Evolutionary conservation across 2,888 invertebrate genomes (phyloP).

Genomic region (Baronia brevicornis): DNA sequence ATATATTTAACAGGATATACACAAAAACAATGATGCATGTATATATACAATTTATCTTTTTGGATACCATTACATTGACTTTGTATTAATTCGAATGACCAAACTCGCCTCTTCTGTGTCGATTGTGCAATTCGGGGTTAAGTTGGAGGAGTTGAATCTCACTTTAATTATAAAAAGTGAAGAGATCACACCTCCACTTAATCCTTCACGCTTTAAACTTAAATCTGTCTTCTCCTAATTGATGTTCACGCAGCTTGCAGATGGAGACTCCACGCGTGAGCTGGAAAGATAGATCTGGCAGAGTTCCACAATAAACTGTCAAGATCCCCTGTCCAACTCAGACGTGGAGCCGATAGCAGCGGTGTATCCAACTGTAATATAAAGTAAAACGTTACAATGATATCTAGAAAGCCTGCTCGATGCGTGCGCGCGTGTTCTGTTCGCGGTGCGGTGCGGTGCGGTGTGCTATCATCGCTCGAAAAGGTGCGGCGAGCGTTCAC

Average conservation of each 20-base stretch:
- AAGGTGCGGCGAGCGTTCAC: constrained; percentile 69
- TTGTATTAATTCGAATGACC: no score
- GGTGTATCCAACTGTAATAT: constrained; percentile 36
- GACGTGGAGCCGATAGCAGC: constrained; percentile 49
- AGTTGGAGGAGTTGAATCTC: constrained; percentile 78
- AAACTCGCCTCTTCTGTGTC: constrained; percentile 22
- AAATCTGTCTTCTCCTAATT: constrained; percentile 8
- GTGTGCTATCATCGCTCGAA: constrained; percentile 63
- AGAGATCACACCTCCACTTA: constrained; percentile 78
- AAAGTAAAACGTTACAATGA: constrained; percentile 30
- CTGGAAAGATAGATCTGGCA: constrained; percentile 78
- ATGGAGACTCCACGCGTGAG: constrained; percentile 62
- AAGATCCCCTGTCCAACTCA: constrained; percentile 77
- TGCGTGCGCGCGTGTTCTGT: constrained; percentile 41
- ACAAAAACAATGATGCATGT: neutral
- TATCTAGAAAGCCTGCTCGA: constrained; percentile 21
- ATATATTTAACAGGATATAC: neutral
- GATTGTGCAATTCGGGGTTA: constrained; percentile 64
- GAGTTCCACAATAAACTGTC: constrained; percentile 62
- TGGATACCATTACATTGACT: no score
- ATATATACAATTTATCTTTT: no score
- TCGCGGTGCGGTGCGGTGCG: constrained; percentile 45
- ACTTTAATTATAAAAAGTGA: constrained; percentile 75
- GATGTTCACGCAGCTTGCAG: constrained; percentile 8
- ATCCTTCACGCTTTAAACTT: constrained; percentile 49